Evolutionary conservation across 2,113 vertebrate species (phyloP).

Genomic region (Catharus bicknelli): DNA sequence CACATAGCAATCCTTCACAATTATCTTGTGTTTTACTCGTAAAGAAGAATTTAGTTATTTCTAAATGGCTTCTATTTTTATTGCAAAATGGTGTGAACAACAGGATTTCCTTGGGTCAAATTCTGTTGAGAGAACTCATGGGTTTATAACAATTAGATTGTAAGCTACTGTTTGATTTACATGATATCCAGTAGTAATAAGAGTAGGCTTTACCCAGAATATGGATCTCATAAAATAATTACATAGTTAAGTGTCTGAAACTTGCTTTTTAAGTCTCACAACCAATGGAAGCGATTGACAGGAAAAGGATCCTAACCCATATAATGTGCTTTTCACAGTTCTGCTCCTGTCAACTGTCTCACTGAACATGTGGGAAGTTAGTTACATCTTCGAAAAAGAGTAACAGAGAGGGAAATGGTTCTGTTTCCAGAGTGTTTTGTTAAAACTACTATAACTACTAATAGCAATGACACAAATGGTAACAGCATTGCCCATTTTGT

Average conservation of each 20-base stretch:
- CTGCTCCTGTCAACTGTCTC: background rate
- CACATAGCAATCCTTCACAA: background rate
- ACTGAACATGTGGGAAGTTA: background rate
- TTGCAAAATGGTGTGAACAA: background rate
- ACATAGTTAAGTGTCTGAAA: background rate
- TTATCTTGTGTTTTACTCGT: background rate
- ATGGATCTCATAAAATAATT: background rate
- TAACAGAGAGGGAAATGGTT: background rate
- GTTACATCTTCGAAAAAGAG: background rate
- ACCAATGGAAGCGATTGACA: accelerated
- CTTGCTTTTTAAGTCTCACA: background rate
- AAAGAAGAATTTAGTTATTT: background rate
- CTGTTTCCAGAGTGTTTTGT: background rate
- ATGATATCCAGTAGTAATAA: background rate
- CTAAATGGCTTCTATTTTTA: background rate
- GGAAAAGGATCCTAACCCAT: background rate
- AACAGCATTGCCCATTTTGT: background rate
- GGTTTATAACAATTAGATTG: background rate
- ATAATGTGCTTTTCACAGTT: background rate
- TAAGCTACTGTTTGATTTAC: background rate
- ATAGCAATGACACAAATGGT: background rate
- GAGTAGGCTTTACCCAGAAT: background rate
- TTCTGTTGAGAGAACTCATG: background rate
- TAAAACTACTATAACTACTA: background rate
- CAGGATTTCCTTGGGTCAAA: background rate